Evolutionary conservation across 2,113 vertebrate genomes (phyloP).

Genomic region (Nesogale talazaci): DNA sequence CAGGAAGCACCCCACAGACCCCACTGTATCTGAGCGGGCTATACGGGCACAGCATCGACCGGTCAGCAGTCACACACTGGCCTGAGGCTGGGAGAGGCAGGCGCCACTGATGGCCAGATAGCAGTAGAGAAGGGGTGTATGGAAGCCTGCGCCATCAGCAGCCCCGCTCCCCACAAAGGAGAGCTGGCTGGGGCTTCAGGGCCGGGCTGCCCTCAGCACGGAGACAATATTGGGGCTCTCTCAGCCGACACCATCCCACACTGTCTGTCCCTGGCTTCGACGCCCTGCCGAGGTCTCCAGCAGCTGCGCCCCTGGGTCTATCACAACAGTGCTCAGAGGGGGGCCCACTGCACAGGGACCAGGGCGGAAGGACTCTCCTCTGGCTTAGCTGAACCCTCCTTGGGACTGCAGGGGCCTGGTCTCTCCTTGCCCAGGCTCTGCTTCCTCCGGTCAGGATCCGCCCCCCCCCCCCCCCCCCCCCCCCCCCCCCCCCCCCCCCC

Average conservation of each 20-base stretch:
- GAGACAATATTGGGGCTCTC: not conserved
- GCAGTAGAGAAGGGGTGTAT: not conserved
- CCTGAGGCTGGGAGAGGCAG: not conserved
- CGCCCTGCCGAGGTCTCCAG: not conserved
- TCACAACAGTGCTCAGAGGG: rapidly evolving
- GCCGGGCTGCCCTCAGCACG: not conserved
- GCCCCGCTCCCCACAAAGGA: not conserved
- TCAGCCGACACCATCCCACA: not conserved
- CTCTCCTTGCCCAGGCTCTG: too few relatives aligned
- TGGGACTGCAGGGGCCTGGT: too few relatives aligned
- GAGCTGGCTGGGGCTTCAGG: not conserved
- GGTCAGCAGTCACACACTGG: not conserved
- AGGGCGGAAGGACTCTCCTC: too few relatives aligned
- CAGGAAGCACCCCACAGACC: rapidly evolving
- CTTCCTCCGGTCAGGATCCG: not conserved
- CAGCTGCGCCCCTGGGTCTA: not conserved
- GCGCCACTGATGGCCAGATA: not conserved
- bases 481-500: not conserved
- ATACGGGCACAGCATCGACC: too few relatives aligned
- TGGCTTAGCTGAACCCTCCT: not conserved
- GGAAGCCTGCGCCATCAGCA: not conserved
- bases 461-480: not conserved
- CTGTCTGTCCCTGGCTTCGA: not conserved
- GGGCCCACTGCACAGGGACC: rapidly evolving
- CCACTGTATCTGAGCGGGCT: not conserved